A percentile compares a stretch with the other conserved stretches of the same genome.
Conservation (phyloP, 2,888 invertebrate species). For the Ferdinandea cuprea region DNA sequence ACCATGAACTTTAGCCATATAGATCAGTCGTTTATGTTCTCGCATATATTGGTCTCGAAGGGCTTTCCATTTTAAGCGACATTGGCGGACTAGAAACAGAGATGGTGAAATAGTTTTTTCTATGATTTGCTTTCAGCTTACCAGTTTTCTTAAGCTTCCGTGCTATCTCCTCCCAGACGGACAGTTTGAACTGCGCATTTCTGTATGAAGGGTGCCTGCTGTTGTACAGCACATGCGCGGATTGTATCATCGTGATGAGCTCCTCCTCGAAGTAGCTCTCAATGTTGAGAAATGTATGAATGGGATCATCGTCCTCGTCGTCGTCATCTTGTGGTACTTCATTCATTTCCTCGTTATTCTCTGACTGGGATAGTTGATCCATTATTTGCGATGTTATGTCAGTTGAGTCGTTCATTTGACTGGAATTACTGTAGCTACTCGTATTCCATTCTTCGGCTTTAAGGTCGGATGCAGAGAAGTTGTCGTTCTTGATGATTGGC, state of each 20-base stretch:
- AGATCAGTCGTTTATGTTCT: slow-evolving; percentile 80
- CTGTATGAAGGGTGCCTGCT: slow-evolving; percentile 79
- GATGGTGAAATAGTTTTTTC: too few relatives aligned
- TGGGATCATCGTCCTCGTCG: slow-evolving; percentile 81
- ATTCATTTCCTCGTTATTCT: not conserved
- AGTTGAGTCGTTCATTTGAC: slow-evolving; percentile 3
- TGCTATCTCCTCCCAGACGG: slow-evolving; percentile 81
- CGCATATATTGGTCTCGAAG: slow-evolving; percentile 81
- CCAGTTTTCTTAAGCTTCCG: slow-evolving; percentile 81
- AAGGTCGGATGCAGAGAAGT: slow-evolving; percentile 13
- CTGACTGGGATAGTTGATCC: slow-evolving; percentile 15
- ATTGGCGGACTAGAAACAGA: slow-evolving; percentile 78
- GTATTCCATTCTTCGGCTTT: slow-evolving; percentile 48
- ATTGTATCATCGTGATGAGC: slow-evolving; percentile 79
- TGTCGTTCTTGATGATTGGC: slow-evolving; percentile 68
- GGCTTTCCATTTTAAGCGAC: slow-evolving; percentile 82
- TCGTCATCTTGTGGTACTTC: slow-evolving; percentile 40
- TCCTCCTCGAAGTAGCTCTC: slow-evolving; percentile 82
- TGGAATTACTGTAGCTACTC: slow-evolving; percentile 32
- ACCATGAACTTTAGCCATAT: slow-evolving; percentile 69
- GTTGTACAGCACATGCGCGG: slow-evolving; percentile 80
- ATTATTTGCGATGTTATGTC: slow-evolving; percentile 41
- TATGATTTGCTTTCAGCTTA: slow-evolving; percentile 40
- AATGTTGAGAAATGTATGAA: slow-evolving; percentile 81
- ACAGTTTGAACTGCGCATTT: slow-evolving; percentile 79